Evolutionary conservation across 1,140 invertebrate species (phyloP).

Genomic region (Oedothorax gibbosus): DNA sequence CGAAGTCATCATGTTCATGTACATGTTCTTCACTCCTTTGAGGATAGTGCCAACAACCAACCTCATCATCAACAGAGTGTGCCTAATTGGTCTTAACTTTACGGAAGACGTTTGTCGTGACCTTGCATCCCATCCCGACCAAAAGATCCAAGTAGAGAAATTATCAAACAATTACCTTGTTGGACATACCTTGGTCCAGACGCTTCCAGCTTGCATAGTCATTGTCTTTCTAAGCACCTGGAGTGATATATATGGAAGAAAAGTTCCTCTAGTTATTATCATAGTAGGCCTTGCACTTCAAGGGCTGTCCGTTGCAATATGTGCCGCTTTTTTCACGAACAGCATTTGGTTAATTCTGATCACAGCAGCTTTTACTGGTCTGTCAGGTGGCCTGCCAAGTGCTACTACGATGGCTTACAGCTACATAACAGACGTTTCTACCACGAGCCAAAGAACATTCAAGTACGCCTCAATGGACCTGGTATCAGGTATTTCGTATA

Average conservation of each 20-base stretch:
- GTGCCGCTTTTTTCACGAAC: slow-evolving; percentile 6
- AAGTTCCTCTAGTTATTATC: slow-evolving; percentile 21
- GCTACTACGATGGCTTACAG: slow-evolving; percentile 39
- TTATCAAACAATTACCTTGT: slow-evolving; percentile 42
- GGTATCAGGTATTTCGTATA: not conserved
- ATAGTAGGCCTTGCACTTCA: slow-evolving; percentile 20
- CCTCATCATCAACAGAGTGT: slow-evolving; percentile 50
- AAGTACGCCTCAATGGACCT: slow-evolving; percentile 51
- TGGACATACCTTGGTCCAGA: slow-evolving; percentile 21
- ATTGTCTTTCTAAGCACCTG: slow-evolving; percentile 39
- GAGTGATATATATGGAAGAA: slow-evolving; percentile 52
- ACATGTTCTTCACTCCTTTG: slow-evolving; percentile 42
- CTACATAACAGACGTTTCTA: slow-evolving; percentile 36
- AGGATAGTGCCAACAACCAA: not conserved
- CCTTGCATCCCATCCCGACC: not conserved
- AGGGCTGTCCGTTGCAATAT: slow-evolving; percentile 21
- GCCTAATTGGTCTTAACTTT: slow-evolving; percentile 7
- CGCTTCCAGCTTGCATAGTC: slow-evolving; percentile 21
- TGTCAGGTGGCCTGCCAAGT: slow-evolving; percentile 36
- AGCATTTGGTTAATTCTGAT: slow-evolving; percentile 26
- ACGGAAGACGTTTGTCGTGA: slow-evolving; percentile 1
- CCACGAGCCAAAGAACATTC: slow-evolving; percentile 17
- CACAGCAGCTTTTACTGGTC: slow-evolving; percentile 20
- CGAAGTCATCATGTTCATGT: slow-evolving; percentile 44
- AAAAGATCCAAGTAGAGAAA: slow-evolving; percentile 35